Evolutionary conservation across 2,888 invertebrate genomes (phyloP).

Genomic region (Monopis laevigella): DNA sequence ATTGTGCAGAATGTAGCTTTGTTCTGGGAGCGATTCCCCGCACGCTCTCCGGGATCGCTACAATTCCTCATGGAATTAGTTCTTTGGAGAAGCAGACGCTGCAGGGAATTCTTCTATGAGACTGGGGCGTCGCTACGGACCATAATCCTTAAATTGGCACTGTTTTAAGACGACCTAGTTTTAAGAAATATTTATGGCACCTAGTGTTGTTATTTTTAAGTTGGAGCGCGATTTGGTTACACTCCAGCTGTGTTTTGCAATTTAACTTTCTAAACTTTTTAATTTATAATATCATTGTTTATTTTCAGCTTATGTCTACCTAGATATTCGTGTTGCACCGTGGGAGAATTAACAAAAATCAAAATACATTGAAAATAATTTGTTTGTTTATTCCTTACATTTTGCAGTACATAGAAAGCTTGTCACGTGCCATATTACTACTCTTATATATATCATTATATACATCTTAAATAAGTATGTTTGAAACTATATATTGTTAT

Average conservation of each 20-base stretch:
- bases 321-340: too few relatives aligned
- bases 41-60: slow-evolving; percentile 18
- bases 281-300: too few relatives aligned
- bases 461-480: slow-evolving; percentile 27
- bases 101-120: slow-evolving; percentile 5
- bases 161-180: too few relatives aligned
- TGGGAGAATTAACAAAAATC: too few relatives aligned
- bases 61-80: slow-evolving; percentile 28
- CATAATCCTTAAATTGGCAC: slow-evolving; percentile 9
- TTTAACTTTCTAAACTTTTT: too few relatives aligned
- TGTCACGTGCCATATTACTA: slow-evolving; percentile 24
- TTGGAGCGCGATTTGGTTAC: too few relatives aligned
- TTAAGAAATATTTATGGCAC: too few relatives aligned
- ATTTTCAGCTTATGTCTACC: too few relatives aligned
- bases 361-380: slow-evolving; percentile 8
- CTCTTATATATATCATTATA: slow-evolving; percentile 34
- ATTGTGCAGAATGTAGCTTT: slow-evolving; percentile 25
- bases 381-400: slow-evolving; percentile 37
- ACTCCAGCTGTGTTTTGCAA: too few relatives aligned
- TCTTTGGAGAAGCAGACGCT: slow-evolving; percentile 17
- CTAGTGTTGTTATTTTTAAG: too few relatives aligned
- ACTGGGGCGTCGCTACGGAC: slow-evolving; percentile 2
- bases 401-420: slow-evolving; percentile 64
- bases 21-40: slow-evolving; percentile 18
- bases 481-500: too few relatives aligned